Base-by-base conservation (phyloP, 1,140 invertebrate species). In the Orchesella cincta region DNA sequence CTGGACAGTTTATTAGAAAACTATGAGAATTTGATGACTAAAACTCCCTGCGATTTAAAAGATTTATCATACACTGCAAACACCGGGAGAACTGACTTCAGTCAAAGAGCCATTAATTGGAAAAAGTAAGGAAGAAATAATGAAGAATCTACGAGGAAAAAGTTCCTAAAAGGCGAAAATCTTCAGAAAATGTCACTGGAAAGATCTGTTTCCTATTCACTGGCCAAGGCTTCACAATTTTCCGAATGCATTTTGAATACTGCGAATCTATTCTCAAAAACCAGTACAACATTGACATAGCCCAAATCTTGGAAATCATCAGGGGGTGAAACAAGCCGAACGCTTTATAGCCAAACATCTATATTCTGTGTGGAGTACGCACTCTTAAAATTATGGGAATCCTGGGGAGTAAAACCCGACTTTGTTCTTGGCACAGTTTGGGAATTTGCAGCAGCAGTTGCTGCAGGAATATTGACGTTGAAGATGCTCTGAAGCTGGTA, bases 121-220 rank as follows among this genome's bases (percentile, higher is more conserved):
- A 3, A 31, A 29, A 67, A n/a, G 12, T 3, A 26, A 31, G 5
- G 8, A 3, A 29, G 8, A n/a, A 67, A 8, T 5, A 12, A 2
- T 26, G 8, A 5, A 14, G 14, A 31, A 67, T 67, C 8, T 3
- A 31, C 31, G 62, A 67, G 5, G 1, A 29, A 33, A 3, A 67
- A 33, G 26, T 31, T 31, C 8, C 3, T 67, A 1, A 29, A n/a
- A 29, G 29, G 62, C 26, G 62, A 67, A n/a, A 57, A 14, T 14
- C 26, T 8, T 5, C 26, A 5, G 62, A 67, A 70, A 23, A 31
- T 0, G 18, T 46, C 36, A 29, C 74, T 1, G 14, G 52, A 67
- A 67, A 67, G 31, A 67, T 67, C 29, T 73, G 71, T 26, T 73
- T 73, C 29, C 36, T 73, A 2, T 46, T 73, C 36, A 73, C 71